These are phyloP conservation scores for Microctenopoma steveboyesi DNA, from an alignment of 2,797 vertebrate species.

Conservation along the genomic window DNA sequence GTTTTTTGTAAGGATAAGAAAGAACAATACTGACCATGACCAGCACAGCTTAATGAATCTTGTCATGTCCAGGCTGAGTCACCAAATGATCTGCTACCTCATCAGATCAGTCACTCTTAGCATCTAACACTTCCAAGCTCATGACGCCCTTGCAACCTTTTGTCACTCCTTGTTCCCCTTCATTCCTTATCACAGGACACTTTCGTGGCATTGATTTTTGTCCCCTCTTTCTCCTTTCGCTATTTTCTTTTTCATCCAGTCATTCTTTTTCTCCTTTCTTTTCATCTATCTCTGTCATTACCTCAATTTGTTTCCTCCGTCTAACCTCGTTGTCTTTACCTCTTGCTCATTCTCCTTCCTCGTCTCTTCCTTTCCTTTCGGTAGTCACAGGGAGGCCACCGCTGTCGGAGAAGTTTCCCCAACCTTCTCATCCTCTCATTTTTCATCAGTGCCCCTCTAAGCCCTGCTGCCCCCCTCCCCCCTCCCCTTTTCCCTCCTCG, in stretches of 20 bases:
- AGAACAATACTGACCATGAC: too few relatives aligned
- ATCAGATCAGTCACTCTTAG: constrained; percentile 3
- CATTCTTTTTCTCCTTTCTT: constrained; percentile 62
- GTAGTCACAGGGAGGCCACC: constrained; percentile 64
- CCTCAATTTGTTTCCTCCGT: constrained; percentile 66
- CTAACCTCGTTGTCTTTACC: constrained; percentile 57
- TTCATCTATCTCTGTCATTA: constrained; percentile 71
- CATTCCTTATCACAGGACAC: constrained; percentile 47
- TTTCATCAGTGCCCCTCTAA: constrained; percentile 71
- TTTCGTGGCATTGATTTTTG: constrained; percentile 47
- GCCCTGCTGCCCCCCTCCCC: constrained; percentile 1
- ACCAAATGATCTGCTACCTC: constrained; percentile 10
- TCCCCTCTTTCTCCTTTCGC: constrained; percentile 11
- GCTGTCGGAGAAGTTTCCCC: constrained; percentile 75
- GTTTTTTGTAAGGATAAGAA: too few relatives aligned
- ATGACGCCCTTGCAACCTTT: neutral
- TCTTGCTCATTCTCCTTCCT: constrained; percentile 53
- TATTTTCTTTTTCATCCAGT: constrained; percentile 41
- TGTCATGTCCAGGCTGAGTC: constrained; percentile 28
- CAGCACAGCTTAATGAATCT: too few relatives aligned
- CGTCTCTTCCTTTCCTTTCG: constrained; percentile 48
- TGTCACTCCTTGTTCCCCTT: neutral
- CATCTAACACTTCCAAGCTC: constrained; percentile 12
- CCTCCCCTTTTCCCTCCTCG: constrained; percentile 41
- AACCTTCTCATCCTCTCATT: constrained; percentile 80